These are phyloP conservation scores for Nyctalus aviator DNA, from an alignment of 2,797 vertebrate genomes.

Conservation along the genomic window DNA sequence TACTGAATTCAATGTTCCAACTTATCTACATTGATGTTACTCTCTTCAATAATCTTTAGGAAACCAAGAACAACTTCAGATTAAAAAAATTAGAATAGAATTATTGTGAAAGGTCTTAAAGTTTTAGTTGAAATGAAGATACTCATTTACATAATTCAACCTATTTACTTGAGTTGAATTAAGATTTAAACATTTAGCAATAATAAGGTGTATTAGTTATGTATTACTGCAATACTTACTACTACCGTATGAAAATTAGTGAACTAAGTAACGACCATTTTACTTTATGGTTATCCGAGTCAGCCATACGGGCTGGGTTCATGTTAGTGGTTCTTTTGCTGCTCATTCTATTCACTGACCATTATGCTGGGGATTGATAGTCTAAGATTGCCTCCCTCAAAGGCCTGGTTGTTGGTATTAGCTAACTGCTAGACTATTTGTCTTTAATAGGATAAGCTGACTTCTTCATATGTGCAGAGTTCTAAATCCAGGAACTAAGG, in stretches of 20 bases:
- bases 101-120: background rate
- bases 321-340: background rate
- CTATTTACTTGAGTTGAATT: background rate
- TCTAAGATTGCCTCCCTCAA: background rate
- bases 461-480: background rate
- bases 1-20: background rate
- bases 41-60: background rate
- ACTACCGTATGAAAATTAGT: background rate
- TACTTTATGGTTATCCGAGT: background rate
- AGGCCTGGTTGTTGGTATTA: background rate
- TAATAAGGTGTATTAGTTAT: background rate
- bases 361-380: background rate
- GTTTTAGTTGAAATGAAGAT: conserved; percentile 31
- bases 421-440: background rate
- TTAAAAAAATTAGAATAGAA: background rate
- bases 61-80: background rate
- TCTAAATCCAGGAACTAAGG: background rate
- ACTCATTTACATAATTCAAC: background rate
- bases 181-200: conserved; percentile 1
- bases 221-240: background rate
- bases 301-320: background rate
- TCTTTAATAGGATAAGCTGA: background rate
- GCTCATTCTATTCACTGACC: background rate
- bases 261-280: too few species aligned
- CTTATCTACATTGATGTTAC: background rate